These are phyloP conservation scores for Achlya flavicornis DNA, from an alignment of 2,888 invertebrate genomes.

Conservation along the genomic window DNA sequence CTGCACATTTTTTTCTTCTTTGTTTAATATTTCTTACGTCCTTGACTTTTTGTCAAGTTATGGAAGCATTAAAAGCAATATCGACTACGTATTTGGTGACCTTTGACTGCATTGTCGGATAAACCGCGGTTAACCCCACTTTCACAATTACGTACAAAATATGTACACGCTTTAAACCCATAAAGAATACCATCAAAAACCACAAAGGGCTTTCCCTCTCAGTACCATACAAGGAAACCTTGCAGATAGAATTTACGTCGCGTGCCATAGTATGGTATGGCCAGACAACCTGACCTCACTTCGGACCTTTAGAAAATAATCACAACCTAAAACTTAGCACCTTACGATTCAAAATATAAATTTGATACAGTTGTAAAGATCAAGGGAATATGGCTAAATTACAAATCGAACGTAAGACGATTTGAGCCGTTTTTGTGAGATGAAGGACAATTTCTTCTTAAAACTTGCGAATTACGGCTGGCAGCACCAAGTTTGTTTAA, in stretches of 20 bases:
- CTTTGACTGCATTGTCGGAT: neutral
- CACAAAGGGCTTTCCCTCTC: constrained; percentile 58
- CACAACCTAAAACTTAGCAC: neutral
- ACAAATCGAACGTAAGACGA: constrained; percentile 25
- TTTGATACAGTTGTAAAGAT: constrained; percentile 12
- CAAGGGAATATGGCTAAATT: constrained; percentile 9
- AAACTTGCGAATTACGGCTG: constrained; percentile 21
- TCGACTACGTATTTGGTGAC: no score
- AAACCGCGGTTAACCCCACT: neutral
- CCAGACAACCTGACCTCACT: constrained; percentile 25
- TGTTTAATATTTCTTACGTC: no score
- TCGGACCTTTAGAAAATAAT: neutral
- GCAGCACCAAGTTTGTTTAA: neutral
- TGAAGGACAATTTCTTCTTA: constrained; percentile 32
- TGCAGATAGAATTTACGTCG: constrained; percentile 61
- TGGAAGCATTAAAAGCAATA: no score
- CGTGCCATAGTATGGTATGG: constrained; percentile 60
- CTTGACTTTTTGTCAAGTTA: no score
- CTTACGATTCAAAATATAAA: neutral
- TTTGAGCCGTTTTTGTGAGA: constrained; percentile 33
- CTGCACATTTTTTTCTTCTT: neutral
- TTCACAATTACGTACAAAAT: neutral
- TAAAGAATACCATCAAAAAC: constrained; percentile 6
- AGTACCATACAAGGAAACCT: constrained; percentile 50
- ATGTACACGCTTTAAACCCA: neutral